phyloP scores from a whole-genome alignment of 2,113 vertebrate genomes.

The Cacatua alba region DNA sequence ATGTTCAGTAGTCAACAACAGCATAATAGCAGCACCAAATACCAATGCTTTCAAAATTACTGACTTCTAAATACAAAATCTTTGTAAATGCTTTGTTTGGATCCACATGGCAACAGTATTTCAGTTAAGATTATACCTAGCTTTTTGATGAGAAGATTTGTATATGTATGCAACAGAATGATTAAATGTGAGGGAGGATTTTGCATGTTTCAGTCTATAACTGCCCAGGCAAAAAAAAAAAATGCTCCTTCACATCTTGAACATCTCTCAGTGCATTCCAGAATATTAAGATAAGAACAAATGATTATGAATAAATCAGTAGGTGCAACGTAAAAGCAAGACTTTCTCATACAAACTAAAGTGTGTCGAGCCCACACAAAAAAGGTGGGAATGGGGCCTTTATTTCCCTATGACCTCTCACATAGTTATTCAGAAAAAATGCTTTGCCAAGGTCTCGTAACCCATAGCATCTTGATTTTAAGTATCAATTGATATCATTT shows the following conservation, averaged over 20 bases:
- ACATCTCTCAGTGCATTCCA: not conserved
- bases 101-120: not conserved
- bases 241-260: not conserved
- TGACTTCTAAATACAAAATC: not conserved
- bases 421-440: not conserved
- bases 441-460: not conserved
- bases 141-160: not conserved
- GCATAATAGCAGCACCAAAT: not conserved
- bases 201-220: not conserved
- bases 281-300: not conserved
- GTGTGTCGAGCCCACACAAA: not conserved
- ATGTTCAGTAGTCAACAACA: not conserved
- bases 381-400: rapidly evolving
- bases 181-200: not conserved
- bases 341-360: not conserved
- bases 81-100: not conserved
- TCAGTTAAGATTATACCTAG: not conserved
- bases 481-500: not conserved
- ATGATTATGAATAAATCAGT: not conserved
- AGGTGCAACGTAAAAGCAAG: not conserved
- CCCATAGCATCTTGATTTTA: not conserved
- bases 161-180: not conserved
- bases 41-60: not conserved
- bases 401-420: not conserved
- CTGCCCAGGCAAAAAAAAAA: rapidly evolving